These are phyloP conservation scores for Dolichallabes microphthalmus DNA, from an alignment of 2,113 vertebrate species.

Conservation along the genomic window DNA sequence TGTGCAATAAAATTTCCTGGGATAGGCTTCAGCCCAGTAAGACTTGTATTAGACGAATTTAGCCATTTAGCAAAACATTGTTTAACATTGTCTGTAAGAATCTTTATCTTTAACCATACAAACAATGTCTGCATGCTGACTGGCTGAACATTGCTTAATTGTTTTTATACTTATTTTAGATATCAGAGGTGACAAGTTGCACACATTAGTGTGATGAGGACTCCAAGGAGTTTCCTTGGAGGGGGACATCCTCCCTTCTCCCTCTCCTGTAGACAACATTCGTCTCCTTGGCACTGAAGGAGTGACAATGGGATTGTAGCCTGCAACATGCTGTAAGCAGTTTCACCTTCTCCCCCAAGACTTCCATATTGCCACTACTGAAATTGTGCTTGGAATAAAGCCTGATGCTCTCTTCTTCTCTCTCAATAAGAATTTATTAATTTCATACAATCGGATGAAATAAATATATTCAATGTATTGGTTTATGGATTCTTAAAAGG, in stretches of 20 bases:
- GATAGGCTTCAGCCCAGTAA: no score
- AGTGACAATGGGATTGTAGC: background rate
- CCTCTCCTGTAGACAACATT: background rate
- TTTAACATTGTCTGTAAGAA: background rate
- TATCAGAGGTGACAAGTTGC: background rate
- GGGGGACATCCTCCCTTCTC: background rate
- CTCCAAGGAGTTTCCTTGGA: background rate
- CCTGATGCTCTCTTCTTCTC: background rate
- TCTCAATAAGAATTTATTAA: no score
- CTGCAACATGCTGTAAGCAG: background rate
- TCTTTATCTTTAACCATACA: background rate
- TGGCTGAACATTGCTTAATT: background rate
- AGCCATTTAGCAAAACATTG: no score
- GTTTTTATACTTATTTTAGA: no score
- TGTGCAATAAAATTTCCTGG: no score
- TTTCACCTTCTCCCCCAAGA: background rate
- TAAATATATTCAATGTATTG: no score
- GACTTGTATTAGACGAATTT: background rate
- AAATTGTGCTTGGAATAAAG: background rate
- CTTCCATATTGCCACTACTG: background rate
- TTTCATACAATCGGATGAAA: no score
- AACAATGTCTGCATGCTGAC: background rate
- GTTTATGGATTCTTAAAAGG: no score
- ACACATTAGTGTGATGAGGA: background rate
- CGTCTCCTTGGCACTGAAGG: background rate